Conservation (phyloP, 2,113 vertebrate species). For the Madoqua kirkii region DNA sequence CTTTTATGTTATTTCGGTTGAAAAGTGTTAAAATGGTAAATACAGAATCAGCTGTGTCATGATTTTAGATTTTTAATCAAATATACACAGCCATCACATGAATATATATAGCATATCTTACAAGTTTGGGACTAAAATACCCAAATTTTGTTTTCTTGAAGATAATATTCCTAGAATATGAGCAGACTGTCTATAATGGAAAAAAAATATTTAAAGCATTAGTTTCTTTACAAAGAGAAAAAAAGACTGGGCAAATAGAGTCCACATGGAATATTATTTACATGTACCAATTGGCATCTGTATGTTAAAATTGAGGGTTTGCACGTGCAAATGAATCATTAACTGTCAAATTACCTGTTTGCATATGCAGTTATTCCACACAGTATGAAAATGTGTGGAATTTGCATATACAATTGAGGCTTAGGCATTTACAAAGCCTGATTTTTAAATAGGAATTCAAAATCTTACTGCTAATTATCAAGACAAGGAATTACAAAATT, state of each 20-base stretch:
- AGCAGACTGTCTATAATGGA: neutral
- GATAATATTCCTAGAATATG: neutral
- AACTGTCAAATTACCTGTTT: slow-evolving; percentile 70
- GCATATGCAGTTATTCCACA: slow-evolving; percentile 57
- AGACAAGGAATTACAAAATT: slow-evolving; percentile 46
- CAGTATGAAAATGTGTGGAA: slow-evolving; percentile 62
- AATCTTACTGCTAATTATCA: slow-evolving; percentile 51
- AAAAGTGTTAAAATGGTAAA: slow-evolving; percentile 77
- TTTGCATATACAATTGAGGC: slow-evolving; percentile 67
- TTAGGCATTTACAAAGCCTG: slow-evolving; percentile 34
- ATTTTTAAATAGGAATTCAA: slow-evolving; percentile 63
- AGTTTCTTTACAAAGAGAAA: neutral
- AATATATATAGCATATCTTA: neutral
- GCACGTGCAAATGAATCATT: slow-evolving; percentile 62
- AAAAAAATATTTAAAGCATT: slow-evolving; percentile 29
- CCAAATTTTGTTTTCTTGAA: neutral
- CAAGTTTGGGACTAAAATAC: neutral
- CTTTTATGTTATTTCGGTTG: slow-evolving; percentile 70
- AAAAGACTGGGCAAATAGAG: neutral
- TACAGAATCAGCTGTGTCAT: slow-evolving; percentile 62
- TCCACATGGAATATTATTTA: slow-evolving; percentile 43
- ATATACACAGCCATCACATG: neutral
- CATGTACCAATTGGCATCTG: slow-evolving; percentile 44
- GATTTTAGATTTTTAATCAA: slow-evolving; percentile 69
- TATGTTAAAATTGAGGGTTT: slow-evolving; percentile 64